phyloP scores from a whole-genome alignment of 2,888 invertebrate species.

The Lingula anatina region DNA sequence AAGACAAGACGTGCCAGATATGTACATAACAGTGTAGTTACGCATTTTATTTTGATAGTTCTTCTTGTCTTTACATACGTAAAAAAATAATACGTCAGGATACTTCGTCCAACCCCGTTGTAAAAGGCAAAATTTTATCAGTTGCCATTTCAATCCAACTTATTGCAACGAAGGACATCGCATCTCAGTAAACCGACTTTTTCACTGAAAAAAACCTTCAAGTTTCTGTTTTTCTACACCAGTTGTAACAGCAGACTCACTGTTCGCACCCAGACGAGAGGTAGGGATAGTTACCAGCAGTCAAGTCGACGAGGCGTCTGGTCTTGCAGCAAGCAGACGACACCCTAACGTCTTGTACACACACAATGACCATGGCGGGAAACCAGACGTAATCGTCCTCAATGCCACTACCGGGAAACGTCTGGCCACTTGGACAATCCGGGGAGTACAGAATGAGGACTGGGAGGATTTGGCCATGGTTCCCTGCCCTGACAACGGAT shows the following conservation, averaged over 20 bases:
- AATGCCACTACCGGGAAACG: slow-evolving; percentile 1
- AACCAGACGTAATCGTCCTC: slow-evolving; percentile 7
- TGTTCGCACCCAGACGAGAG: neutral
- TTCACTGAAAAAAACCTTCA: neutral
- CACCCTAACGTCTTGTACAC: slow-evolving; percentile 10
- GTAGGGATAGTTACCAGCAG: neutral
- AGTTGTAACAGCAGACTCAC: neutral
- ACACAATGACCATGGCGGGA: slow-evolving; percentile 12
- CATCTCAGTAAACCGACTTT: neutral
- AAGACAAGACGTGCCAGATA: too few relatives aligned
- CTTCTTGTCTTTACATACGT: too few relatives aligned
- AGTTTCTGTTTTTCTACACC: too few relatives aligned
- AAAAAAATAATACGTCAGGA: too few relatives aligned
- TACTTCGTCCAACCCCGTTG: too few relatives aligned
- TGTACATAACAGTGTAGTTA: too few relatives aligned
- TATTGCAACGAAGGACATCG: neutral
- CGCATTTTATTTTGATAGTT: too few relatives aligned
- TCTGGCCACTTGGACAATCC: neutral
- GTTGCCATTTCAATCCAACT: too few relatives aligned
- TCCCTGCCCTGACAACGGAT: slow-evolving; percentile 8
- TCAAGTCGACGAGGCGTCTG: slow-evolving; percentile 9
- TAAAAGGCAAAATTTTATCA: too few relatives aligned
- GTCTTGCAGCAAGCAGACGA: slow-evolving; percentile 12
- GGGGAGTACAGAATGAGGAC: slow-evolving; percentile 10
- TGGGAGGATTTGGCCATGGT: slow-evolving; percentile 22